Conservation (phyloP, 2,797 vertebrate species). For the Sternotherus odoratus region DNA sequence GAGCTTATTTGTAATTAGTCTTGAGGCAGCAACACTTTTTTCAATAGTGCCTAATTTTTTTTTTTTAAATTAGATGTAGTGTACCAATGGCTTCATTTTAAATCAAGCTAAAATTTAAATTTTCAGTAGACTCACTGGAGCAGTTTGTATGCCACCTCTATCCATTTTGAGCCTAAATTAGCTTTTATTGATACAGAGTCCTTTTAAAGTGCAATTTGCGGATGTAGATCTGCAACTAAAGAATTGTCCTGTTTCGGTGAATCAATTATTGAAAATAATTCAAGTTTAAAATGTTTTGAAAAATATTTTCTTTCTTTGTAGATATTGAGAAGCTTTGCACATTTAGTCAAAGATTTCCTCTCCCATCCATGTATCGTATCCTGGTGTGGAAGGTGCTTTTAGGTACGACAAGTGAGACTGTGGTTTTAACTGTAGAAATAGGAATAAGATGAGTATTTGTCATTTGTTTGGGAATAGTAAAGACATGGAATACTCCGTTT, state of each 20-base stretch:
- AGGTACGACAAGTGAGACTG: slow-evolving; percentile 82
- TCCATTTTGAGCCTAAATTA: not conserved
- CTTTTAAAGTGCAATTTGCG: slow-evolving; percentile 1
- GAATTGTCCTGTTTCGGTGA: not conserved
- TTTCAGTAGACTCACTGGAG: not conserved
- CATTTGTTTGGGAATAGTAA: not conserved
- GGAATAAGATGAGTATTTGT: not conserved
- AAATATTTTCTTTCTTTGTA: slow-evolving; percentile 68
- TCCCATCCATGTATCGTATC: slow-evolving; percentile 96
- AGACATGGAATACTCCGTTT: not conserved
- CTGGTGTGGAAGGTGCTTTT: slow-evolving; percentile 97
- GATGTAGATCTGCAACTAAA: not conserved
- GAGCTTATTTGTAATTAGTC: not conserved
- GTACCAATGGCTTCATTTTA: not conserved
- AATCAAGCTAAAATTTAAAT: fast-evolving
- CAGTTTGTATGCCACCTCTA: not conserved
- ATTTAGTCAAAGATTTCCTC: slow-evolving; percentile 97
- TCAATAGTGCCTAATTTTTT: not conserved
- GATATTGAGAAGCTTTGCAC: slow-evolving; percentile 97
- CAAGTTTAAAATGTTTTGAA: not conserved
- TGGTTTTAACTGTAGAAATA: not conserved
- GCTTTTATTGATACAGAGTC: not conserved
- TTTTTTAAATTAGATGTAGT: not conserved
- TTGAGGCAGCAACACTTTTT: not conserved
- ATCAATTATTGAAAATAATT: not conserved